Conservation (phyloP, 2,113 vertebrate genomes). For the Aythya baeri region DNA sequence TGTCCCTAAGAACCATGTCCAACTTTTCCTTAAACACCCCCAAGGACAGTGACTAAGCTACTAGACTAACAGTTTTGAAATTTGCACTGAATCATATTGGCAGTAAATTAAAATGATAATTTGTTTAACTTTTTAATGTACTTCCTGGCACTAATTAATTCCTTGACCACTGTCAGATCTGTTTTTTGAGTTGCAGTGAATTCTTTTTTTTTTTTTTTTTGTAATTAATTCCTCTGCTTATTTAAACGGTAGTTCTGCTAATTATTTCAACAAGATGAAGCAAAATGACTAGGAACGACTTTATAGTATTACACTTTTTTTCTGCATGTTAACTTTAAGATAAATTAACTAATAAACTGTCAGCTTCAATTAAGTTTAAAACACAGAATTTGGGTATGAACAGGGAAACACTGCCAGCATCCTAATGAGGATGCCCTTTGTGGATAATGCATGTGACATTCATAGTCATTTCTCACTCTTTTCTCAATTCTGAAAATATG, state of each 20-base stretch:
- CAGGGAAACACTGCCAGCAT: not conserved
- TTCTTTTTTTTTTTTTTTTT: not conserved
- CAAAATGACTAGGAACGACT: not conserved
- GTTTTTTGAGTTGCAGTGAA: conserved; percentile 12
- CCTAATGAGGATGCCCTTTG: not conserved
- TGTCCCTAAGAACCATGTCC: too few species aligned
- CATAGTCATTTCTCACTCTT: not conserved
- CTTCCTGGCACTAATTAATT: conserved; percentile 30
- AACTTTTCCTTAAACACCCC: too few species aligned
- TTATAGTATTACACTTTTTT: conserved; percentile 15
- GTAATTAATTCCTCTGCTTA: not conserved
- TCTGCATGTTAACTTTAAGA: not conserved
- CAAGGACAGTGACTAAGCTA: not conserved
- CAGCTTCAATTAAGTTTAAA: conserved; percentile 27
- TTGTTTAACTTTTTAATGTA: conserved; percentile 20
- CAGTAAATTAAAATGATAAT: conserved; percentile 36
- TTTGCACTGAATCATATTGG: conserved; percentile 1
- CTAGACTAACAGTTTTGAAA: conserved; percentile 32
- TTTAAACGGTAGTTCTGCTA: conserved; percentile 21
- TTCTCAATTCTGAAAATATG: not conserved
- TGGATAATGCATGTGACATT: not conserved
- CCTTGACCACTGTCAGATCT: conserved; percentile 18
- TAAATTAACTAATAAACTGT: conserved; percentile 35
- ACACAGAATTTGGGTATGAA: not conserved
- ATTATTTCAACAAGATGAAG: conserved; percentile 42